phyloP scores from a whole-genome alignment of 2,888 invertebrate genomes.

The Siphonodentalium dalli region DNA sequence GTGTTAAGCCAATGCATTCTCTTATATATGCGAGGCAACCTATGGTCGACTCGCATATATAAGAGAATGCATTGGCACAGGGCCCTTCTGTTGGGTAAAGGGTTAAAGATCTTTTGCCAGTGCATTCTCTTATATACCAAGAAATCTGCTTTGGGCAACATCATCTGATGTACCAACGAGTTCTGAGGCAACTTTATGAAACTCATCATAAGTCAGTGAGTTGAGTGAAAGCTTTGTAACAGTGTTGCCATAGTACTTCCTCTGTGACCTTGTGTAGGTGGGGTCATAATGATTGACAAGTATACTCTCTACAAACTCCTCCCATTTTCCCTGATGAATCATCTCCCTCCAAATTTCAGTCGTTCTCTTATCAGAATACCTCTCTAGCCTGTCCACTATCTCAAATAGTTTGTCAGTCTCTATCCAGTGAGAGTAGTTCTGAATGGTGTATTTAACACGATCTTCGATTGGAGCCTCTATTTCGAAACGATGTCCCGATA shows the following conservation, averaged over 20 bases:
- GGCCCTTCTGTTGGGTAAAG: too few species aligned
- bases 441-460: slow-evolving; percentile 38
- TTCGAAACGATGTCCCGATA: slow-evolving; percentile 29
- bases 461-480: slow-evolving; percentile 36
- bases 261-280: slow-evolving; percentile 37
- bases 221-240: slow-evolving; percentile 4
- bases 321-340: slow-evolving; percentile 32
- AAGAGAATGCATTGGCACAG: too few species aligned
- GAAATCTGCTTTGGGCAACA: too few species aligned
- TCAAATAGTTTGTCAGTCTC: slow-evolving; percentile 26
- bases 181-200: too few species aligned
- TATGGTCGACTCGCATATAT: too few species aligned
- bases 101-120: too few species aligned
- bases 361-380: slow-evolving; percentile 25
- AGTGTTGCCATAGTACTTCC: slow-evolving; percentile 30
- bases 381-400: slow-evolving; percentile 27
- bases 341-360: slow-evolving; percentile 33
- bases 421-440: slow-evolving; percentile 37
- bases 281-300: slow-evolving; percentile 43
- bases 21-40: too few species aligned
- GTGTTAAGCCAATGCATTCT: too few species aligned
- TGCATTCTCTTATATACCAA: too few species aligned
- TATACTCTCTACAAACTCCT: slow-evolving; percentile 38
- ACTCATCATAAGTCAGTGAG: too few species aligned
- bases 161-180: too few species aligned